A percentile compares a stretch with the other conserved stretches of the same genome.
Evolutionary conservation across 1,140 invertebrate genomes (phyloP).

Genomic region (Drosophila navojoa): DNA sequence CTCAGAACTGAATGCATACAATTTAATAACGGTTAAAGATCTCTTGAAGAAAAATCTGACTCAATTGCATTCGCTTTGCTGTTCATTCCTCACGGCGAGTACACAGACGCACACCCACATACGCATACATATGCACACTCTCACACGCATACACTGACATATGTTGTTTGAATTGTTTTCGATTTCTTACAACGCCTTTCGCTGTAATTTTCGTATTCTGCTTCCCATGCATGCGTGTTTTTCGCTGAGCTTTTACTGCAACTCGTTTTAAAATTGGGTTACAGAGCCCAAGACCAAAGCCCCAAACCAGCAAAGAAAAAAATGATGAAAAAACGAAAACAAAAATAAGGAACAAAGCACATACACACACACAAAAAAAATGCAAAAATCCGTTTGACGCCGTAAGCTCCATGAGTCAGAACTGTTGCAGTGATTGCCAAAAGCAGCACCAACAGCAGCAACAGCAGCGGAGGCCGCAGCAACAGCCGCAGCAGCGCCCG

Average conservation of each 20-base stretch:
- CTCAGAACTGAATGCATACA: background rate
- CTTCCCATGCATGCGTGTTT: conserved; percentile 54
- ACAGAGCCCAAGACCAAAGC: conserved; percentile 61
- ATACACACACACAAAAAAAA: conserved; percentile 45
- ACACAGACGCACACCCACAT: conserved; percentile 10
- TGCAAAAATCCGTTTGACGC: conserved; percentile 80
- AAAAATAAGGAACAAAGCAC: background rate
- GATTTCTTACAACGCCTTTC: conserved; percentile 72
- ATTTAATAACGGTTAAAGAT: conserved; percentile 10
- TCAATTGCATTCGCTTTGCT: conserved; percentile 22
- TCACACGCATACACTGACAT: conserved; percentile 18
- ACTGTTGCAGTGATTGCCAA: conserved; percentile 70
- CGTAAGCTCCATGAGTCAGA: conserved; percentile 73
- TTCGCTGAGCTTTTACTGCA: conserved; percentile 43
- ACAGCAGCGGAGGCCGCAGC: conserved; percentile 4
- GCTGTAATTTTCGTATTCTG: conserved; percentile 75
- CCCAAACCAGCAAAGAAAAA: conserved; percentile 38
- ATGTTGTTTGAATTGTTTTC: conserved; percentile 78
- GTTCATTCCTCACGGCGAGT: conserved; percentile 3
- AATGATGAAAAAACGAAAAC: conserved; percentile 20
- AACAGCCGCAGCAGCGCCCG: background rate
- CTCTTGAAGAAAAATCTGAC: conserved; percentile 1
- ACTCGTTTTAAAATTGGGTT: conserved; percentile 79
- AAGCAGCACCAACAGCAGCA: conserved; percentile 14
- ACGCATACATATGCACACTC: conserved; percentile 3